Evolutionary conservation across 2,888 invertebrate species (phyloP).

Genomic region (Spodoptera exigua): DNA sequence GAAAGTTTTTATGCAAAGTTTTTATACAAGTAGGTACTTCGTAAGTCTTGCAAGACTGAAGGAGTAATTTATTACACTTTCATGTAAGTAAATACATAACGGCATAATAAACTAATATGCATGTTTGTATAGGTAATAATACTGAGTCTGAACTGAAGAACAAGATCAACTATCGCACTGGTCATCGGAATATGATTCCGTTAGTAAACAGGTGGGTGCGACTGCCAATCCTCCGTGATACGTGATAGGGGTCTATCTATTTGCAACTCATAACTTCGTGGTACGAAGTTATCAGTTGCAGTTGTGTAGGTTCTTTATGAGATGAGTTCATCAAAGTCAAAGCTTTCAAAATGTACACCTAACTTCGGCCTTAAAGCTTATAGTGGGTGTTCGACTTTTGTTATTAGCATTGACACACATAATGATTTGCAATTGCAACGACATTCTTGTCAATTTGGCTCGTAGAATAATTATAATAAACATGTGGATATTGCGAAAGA

Average conservation of each 20-base stretch:
- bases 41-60: slow-evolving; percentile 10
- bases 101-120: background rate
- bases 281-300: too few species aligned
- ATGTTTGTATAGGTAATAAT: slow-evolving; percentile 22
- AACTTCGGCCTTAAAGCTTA: slow-evolving; percentile 73
- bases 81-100: slow-evolving; percentile 3
- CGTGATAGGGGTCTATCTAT: slow-evolving; percentile 28
- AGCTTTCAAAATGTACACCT: slow-evolving; percentile 70
- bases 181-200: slow-evolving; percentile 37
- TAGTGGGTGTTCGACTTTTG: slow-evolving; percentile 75
- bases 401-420: slow-evolving; percentile 86
- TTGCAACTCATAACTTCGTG: slow-evolving; percentile 3
- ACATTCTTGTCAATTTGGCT: slow-evolving; percentile 74
- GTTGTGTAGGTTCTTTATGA: slow-evolving; percentile 10
- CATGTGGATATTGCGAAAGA: slow-evolving; percentile 64
- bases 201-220: slow-evolving; percentile 38
- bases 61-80: slow-evolving; percentile 15
- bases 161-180: slow-evolving; percentile 18
- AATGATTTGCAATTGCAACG: slow-evolving; percentile 70
- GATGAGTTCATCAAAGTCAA: slow-evolving; percentile 70
- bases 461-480: slow-evolving; percentile 71
- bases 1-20: slow-evolving; percentile 36
- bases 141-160: background rate
- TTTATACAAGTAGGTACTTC: slow-evolving; percentile 20
- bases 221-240: slow-evolving; percentile 22